Evolutionary conservation across 2,113 vertebrate genomes (phyloP).

Genomic region (Saccopteryx bilineata): DNA sequence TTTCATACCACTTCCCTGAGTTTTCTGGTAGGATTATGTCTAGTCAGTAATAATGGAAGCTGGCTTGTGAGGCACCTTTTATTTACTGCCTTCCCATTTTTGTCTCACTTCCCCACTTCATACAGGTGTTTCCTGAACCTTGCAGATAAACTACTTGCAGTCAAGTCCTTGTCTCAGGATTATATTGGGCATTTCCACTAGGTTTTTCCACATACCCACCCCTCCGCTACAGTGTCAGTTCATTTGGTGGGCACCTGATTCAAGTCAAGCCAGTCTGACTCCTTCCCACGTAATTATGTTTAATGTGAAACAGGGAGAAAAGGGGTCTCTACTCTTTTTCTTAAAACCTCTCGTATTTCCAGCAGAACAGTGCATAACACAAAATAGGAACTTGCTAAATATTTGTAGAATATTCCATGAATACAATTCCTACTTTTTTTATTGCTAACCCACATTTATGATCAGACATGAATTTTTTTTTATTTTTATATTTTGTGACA

Average conservation of each 20-base stretch:
- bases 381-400: constrained; percentile 1
- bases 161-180: constrained; percentile 26
- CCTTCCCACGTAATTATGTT: constrained; percentile 36
- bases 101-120: constrained; percentile 60
- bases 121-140: constrained; percentile 60
- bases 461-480: neutral
- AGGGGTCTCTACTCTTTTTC: neutral
- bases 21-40: neutral
- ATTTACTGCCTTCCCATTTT: constrained; percentile 65
- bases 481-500: too few species aligned
- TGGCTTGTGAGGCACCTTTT: neutral
- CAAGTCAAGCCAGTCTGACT: constrained; percentile 34
- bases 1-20: neutral
- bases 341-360: neutral
- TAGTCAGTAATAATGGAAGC: neutral
- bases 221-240: constrained; percentile 39
- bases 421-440: constrained; percentile 38
- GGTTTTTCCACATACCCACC: neutral
- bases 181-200: constrained; percentile 21
- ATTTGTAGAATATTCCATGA: neutral
- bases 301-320: neutral
- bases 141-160: constrained; percentile 45
- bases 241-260: neutral
- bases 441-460: neutral
- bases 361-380: neutral